phyloP scores from a whole-genome alignment of 2,888 invertebrate species.

The Tortrix viridana region DNA sequence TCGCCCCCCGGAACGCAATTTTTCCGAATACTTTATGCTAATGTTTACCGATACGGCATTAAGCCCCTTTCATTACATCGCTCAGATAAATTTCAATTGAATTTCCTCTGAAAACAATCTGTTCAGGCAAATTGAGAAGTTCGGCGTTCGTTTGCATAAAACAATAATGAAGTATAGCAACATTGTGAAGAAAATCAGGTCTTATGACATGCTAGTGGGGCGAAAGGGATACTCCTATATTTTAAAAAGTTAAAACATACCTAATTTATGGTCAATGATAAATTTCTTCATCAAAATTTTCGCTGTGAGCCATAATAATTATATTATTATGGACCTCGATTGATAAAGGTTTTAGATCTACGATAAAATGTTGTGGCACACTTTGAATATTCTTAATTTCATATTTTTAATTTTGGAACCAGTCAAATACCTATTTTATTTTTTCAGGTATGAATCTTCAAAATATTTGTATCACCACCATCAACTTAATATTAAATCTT shows the following conservation, averaged over 20 bases:
- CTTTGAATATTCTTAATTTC: no score
- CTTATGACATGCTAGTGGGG: neutral
- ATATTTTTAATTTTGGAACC: neutral
- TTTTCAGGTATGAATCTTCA: conserved; percentile 17
- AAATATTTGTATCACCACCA: neutral
- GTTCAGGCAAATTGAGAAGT: conserved; percentile 69
- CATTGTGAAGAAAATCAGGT: neutral
- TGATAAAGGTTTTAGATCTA: no score
- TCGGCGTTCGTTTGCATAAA: conserved; percentile 63
- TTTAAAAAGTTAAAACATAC: no score
- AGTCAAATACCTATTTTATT: conserved; percentile 1
- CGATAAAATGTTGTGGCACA: no score
- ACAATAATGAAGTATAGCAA: conserved; percentile 50
- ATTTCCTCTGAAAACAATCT: conserved; percentile 70
- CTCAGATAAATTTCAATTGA: conserved; percentile 64
- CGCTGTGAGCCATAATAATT: no score
- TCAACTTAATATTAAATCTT: neutral
- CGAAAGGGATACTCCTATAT: no score
- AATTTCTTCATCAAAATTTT: no score
- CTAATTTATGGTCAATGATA: no score
- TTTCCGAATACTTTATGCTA: conserved; percentile 71
- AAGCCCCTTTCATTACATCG: conserved; percentile 63
- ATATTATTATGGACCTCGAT: no score
- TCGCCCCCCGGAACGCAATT: conserved; percentile 60
- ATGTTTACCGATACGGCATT: conserved; percentile 67